Conservation (phyloP, 1,140 invertebrate species). For the Panonychus citri region DNA sequence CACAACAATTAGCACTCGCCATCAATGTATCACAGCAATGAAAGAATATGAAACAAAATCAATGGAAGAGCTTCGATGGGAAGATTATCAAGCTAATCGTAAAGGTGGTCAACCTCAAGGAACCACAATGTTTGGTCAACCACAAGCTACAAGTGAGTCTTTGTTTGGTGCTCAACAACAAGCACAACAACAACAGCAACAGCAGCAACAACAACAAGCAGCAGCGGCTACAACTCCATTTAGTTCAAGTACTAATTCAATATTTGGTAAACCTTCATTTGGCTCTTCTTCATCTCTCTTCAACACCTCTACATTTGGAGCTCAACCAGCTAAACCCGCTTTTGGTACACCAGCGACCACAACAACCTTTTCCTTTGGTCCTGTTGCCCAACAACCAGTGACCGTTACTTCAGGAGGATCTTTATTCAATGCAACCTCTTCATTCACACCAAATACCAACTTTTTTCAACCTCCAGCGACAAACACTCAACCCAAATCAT, state of each 20-base stretch:
- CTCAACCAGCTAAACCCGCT: constrained; percentile 17
- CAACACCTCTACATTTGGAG: constrained; percentile 6
- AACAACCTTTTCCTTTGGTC: constrained; percentile 55
- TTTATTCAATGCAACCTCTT: constrained; percentile 81
- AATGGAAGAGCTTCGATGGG: constrained; percentile 35
- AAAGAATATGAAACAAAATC: not conserved
- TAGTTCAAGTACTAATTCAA: not conserved
- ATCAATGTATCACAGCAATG: constrained; percentile 66
- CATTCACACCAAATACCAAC: constrained; percentile 19
- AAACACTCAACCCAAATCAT: not conserved
- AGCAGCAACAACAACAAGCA: not conserved
- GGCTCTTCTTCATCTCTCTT: not conserved
- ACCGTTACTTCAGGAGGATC: constrained; percentile 51
- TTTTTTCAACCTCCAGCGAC: not conserved
- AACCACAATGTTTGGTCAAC: constrained; percentile 3
- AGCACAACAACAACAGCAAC: not conserved
- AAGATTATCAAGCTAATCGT: constrained; percentile 71
- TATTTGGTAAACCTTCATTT: constrained; percentile 1
- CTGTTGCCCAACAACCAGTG: constrained; percentile 67
- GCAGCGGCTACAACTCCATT: too few relatives aligned
- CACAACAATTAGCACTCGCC: constrained; percentile 60
- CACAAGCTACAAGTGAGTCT: not conserved
- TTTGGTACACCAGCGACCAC: constrained; percentile 45
- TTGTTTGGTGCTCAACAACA: constrained; percentile 5
- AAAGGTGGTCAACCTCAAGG: constrained; percentile 29